Evolutionary conservation across 92 coral and sea anemone genomes (phyloP), one percentile per base, ranked within the genome.

Genomic region (Diadumene lineata): DNA sequence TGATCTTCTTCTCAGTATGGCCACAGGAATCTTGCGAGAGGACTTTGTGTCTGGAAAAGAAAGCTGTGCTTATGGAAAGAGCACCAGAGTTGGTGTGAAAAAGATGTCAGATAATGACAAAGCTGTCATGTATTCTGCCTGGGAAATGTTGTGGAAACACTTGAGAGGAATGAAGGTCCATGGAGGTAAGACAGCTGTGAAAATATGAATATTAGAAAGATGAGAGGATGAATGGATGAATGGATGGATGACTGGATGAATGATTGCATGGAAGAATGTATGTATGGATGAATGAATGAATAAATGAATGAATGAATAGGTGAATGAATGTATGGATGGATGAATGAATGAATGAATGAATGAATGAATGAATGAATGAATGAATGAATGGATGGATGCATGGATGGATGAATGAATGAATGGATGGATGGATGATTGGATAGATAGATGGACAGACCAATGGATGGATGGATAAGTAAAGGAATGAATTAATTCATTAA

Each of bases 31-130:
- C 21, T 68, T 83, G 3, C 85, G 91, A 75, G 34, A 81, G 23
- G 98, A 89, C 69, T 94, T 88, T 79, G 90, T 91, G 30, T 43
- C 80, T 51, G 98, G 98, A 9, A 85, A 83, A 43, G 83, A 92
- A 19, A 91, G 98, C 64, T 86, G 91, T 44, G 68, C 88, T 2
- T 91, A 82, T 76, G 98, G 98, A 22, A 90, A 90, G 66, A 94
- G 96, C 69, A 93, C 96, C 13, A 80, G 90, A 0, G 84, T 85
- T 10, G 89, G 88, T 27, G 78, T 80, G 73, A 82, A 73, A 50
- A 70, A 79, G 60, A 72, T 82, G 77, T 82, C 88, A 16, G 81
- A 84, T 16, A 79, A 84, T 48, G 96, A 92, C 66, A 78, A 31
- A 70, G 50, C 50, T 38, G 62, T 82, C 29, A 85, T 91, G 97